These are phyloP conservation scores for Lethenteron reissneri DNA, from an alignment of 2,113 vertebrate genomes.

Conservation along the genomic window DNA sequence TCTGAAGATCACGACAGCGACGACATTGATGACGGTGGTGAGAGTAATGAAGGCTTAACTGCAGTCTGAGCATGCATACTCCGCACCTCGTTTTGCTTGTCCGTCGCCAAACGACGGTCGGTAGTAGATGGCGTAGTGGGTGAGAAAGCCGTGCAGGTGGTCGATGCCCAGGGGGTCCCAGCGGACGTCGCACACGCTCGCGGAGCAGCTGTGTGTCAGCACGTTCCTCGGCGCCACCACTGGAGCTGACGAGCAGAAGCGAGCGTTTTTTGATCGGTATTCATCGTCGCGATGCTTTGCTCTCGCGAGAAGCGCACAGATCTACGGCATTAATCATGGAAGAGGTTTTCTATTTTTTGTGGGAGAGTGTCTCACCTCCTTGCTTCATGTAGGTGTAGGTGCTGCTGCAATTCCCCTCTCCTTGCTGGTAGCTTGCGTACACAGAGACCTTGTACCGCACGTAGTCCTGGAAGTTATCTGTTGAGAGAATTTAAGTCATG, in stretches of 20 bases:
- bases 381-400: neutral
- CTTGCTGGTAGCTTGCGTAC: neutral
- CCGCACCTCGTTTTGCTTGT: too few species aligned
- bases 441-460: conserved; percentile 7
- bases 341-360: too few species aligned
- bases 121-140: conserved; percentile 1
- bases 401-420: neutral
- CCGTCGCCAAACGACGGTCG: neutral
- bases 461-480: conserved; percentile 2
- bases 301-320: too few species aligned
- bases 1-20: too few species aligned
- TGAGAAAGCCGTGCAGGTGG: conserved; percentile 1
- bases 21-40: too few species aligned
- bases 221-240: neutral
- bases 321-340: too few species aligned
- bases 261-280: too few species aligned
- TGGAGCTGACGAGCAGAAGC: neutral
- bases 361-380: neutral
- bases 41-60: too few species aligned
- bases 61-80: too few species aligned
- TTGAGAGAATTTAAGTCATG: too few species aligned
- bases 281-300: too few species aligned
- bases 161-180: neutral
- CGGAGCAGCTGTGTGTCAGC: neutral
- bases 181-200: conserved; percentile 1